These are phyloP conservation scores for Coelinius sp. DNA, from an alignment of 2,888 invertebrate genomes.

Conservation along the genomic window DNA sequence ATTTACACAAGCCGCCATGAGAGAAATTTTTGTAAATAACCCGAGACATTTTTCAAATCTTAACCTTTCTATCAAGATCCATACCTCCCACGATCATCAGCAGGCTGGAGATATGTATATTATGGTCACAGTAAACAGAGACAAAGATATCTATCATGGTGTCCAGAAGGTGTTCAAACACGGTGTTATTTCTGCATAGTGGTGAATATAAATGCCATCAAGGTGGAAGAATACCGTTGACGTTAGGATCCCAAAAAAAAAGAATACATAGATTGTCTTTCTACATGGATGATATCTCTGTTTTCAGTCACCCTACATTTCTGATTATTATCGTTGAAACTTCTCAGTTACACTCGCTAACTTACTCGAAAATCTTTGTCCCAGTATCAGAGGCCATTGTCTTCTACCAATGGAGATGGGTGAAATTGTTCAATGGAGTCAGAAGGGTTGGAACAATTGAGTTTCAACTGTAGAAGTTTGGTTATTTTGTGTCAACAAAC, in stretches of 20 bases:
- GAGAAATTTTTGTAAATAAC: slow-evolving; percentile 23
- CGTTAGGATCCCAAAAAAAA: neutral
- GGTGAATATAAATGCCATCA: slow-evolving; percentile 60
- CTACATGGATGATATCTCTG: slow-evolving; percentile 65
- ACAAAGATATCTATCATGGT: neutral
- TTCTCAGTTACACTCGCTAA: slow-evolving; percentile 57
- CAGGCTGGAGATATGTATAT: neutral
- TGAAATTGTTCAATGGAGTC: neutral
- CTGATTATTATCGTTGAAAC: slow-evolving; percentile 59
- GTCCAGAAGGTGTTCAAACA: slow-evolving; percentile 37
- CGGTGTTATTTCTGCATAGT: slow-evolving; percentile 55
- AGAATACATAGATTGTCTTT: slow-evolving; percentile 50
- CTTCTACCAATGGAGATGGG: slow-evolving; percentile 27
- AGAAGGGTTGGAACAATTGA: slow-evolving; percentile 21
- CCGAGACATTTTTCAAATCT: slow-evolving; percentile 25
- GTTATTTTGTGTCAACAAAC: neutral
- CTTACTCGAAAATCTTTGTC: slow-evolving; percentile 34
- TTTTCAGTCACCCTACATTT: slow-evolving; percentile 57
- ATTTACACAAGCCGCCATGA: slow-evolving; percentile 3
- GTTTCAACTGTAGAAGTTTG: neutral
- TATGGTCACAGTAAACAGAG: slow-evolving; percentile 23
- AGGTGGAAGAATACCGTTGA: slow-evolving; percentile 26
- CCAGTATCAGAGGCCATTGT: slow-evolving; percentile 35
- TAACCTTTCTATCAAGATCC: neutral
- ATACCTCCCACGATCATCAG: slow-evolving; percentile 30